phyloP scores from a whole-genome alignment of 2,797 vertebrate species.

The Enteromius anoplus region DNA sequence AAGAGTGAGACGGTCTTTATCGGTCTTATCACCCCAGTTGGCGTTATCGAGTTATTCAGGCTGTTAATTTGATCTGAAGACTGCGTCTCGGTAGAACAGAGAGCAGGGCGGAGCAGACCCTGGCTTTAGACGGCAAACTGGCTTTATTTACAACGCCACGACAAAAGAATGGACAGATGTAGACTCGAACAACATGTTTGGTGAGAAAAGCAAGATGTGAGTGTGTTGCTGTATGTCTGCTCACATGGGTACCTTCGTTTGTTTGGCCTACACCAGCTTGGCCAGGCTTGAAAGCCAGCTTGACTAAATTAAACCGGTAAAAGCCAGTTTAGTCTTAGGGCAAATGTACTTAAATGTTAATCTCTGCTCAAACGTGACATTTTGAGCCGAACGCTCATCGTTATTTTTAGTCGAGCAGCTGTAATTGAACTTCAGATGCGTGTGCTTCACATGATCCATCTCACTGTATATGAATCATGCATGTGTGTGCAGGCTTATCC shows the following conservation, averaged over 20 bases:
- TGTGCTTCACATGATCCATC: not conserved
- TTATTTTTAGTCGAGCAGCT: constrained; percentile 39
- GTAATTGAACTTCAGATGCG: constrained; percentile 24
- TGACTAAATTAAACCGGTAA: constrained; percentile 13
- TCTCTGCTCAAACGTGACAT: constrained; percentile 17
- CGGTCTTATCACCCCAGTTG: constrained; percentile 46
- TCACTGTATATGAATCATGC: constrained; percentile 8
- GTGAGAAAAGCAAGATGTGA: not conserved
- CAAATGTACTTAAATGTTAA: constrained; percentile 23
- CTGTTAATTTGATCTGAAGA: constrained; percentile 51
- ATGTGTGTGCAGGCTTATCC: not conserved
- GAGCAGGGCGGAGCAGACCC: not conserved
- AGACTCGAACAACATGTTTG: not conserved
- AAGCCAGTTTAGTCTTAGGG: constrained; percentile 19
- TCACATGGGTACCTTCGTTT: not conserved
- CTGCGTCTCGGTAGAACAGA: constrained; percentile 15
- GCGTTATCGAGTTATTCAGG: constrained; percentile 50
- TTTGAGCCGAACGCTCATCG: constrained; percentile 3
- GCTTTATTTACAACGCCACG: not conserved
- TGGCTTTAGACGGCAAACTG: constrained; percentile 9
- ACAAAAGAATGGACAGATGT: not conserved
- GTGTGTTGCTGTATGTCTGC: not conserved
- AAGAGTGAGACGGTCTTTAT: constrained; percentile 41
- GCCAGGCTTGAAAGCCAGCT: not conserved
- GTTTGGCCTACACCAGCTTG: not conserved